phyloP scores from a whole-genome alignment of 2,888 invertebrate genomes.

The Gerris lacustris region DNA sequence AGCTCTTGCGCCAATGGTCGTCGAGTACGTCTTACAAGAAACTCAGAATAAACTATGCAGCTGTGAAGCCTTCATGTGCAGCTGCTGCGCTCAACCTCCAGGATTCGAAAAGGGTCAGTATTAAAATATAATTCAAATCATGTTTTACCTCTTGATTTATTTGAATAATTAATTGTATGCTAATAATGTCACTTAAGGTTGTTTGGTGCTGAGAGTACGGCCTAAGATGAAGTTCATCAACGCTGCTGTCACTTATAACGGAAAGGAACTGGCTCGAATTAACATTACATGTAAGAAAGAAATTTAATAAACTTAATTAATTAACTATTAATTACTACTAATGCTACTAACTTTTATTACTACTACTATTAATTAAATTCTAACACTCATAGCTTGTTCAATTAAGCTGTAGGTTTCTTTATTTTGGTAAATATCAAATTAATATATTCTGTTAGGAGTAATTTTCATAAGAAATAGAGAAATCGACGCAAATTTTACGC shows the following conservation, averaged over 20 bases:
- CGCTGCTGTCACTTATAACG: background rate
- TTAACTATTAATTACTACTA: no score
- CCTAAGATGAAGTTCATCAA: background rate
- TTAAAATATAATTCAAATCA: background rate
- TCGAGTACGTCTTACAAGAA: background rate
- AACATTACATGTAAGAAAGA: background rate
- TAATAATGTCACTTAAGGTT: background rate
- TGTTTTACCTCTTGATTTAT: background rate
- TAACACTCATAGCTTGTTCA: no score
- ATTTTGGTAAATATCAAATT: no score
- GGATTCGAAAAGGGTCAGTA: slow-evolving; percentile 1
- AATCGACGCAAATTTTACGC: no score
- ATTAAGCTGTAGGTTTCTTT: no score
- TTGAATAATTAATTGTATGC: background rate
- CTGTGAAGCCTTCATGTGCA: background rate
- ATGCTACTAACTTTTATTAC: no score
- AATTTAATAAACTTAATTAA: background rate
- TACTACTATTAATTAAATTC: no score
- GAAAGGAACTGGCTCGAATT: background rate
- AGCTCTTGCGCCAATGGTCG: slow-evolving; percentile 2
- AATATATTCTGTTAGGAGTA: no score
- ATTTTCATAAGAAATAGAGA: no score
- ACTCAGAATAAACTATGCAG: slow-evolving; percentile 4
- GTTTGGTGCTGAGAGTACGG: background rate
- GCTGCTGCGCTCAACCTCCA: slow-evolving; percentile 6